Base-by-base conservation (phyloP, 64 coral and sea anemone species). In the Porites australiensis region DNA sequence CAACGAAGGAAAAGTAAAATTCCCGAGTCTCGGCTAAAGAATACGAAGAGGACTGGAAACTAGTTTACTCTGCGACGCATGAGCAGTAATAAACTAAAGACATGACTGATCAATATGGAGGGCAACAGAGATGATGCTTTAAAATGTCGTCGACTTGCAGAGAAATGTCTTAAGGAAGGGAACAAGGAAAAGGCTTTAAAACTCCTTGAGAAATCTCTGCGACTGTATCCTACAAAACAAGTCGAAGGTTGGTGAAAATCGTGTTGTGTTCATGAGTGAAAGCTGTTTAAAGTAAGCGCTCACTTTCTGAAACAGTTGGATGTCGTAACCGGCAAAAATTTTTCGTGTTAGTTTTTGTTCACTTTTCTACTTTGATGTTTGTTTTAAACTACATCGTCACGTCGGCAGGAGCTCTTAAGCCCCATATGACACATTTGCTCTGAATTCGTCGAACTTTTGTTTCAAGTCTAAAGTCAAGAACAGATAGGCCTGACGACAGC, bases 61-160 rank as follows among this genome's bases (percentile, higher is more conserved):
- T 48, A 84, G 63, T 52, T 37, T 47, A 18, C 46, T 11, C 48
- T 76, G 10, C n/a, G 13, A 76, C 54, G 54, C 54, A 57, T 57
- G 54, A 57, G 54, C 54, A 57, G 54, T 57, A 57, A 9, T 57
- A 16, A n/a, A n/a, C n/a, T 57, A 16, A 76, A 76, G 11, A 13
- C 44, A 20, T 69, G 81, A 84, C 81, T 50, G 69, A 2, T 77
- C 83, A 99, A 91, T 82, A 99, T 99, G 98, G 98, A 99, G 73
- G 94, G 98, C 77, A 99, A 99, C 83, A 99, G 94, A 92, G 98
- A 99, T 46, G 98, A 99, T 75, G 98, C 98, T 11, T 13, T 82
- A 44, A 99, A 89, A 99, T 99, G 98, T 77, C 91, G 91, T 70
- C 60, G 52, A 91, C 73, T 99, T 82, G 98, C 91, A 55, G 94